Base-by-base conservation (phyloP, 2,113 vertebrate genomes). In the Ciconia stormi region DNA sequence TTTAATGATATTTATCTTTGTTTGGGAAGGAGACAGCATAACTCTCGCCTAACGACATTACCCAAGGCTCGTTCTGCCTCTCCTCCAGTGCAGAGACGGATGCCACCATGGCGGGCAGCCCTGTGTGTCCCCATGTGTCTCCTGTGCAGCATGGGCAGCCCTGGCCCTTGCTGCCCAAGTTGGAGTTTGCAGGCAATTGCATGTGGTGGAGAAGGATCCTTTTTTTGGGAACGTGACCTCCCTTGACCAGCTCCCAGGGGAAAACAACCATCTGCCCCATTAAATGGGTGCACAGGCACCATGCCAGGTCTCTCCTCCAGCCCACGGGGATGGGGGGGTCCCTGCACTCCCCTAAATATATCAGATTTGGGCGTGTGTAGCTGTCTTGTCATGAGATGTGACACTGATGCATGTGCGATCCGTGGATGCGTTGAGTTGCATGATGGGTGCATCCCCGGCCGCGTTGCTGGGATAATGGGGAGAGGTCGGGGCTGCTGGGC, bases 391-490 rank as follows among this genome's bases (percentile, higher is more conserved):
- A 8, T 26, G 55, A 76, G 44, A 16, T 77, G 74, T 40, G 74
- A 21, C 18, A 5, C 47, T 19, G 40, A 15, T 11, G 46, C 12
- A 0, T 5, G 27, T 25, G 36, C 1, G 5, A 49, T 49, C 46
- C 55, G 36, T n/a, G 13, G 58, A n/a, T n/a, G 9, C 34, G 6
- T 59, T 59, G 46, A 9, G 8, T 10, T 65, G 55, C 78, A 26
- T 2, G 10, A 65, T 7, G 69, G 15, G 34, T 0, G 1, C n/a
- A 15, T 53, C 49, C n/a, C 38, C 2, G 1, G n/a, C 38, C 2
- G 0, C n/a, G 2, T 40, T 1, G 0, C 30, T 74, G 1, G 3
- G 23, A 8, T 11, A 38, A 29, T 0, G 2, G n/a, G 20, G n/a
- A 82, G 66, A 63, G 40, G 18, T 12, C 0, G 0, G 65, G 27